Conservation (phyloP, 1,140 invertebrate species). For the Drosophila obscura region DNA sequence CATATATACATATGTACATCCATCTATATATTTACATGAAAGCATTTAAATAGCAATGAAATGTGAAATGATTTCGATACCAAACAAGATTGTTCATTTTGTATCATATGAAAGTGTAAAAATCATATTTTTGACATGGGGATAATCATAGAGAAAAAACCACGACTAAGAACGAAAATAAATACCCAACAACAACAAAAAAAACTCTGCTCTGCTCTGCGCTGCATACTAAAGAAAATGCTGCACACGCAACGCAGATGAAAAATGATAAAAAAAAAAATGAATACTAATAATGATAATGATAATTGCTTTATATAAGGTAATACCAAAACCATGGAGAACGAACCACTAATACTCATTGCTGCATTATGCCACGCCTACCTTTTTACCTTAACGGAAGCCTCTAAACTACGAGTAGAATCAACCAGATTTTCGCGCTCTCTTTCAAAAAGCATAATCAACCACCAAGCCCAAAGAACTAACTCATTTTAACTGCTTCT, state of each 20-base stretch:
- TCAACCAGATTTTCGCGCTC: conserved; percentile 50
- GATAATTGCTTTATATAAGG: conserved; percentile 60
- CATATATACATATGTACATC: conserved; percentile 17
- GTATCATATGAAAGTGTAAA: conserved; percentile 55
- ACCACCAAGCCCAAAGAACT: conserved; percentile 62
- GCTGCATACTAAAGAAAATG: conserved; percentile 51
- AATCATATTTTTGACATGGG: conserved; percentile 64
- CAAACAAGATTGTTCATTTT: conserved; percentile 44
- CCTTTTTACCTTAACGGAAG: conserved; percentile 69
- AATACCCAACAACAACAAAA: conserved; percentile 11
- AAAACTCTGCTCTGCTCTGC: conserved; percentile 36
- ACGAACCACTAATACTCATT: conserved; percentile 55
- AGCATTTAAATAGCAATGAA: conserved; percentile 39
- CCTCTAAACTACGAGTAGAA: conserved; percentile 38
- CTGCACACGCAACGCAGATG: conserved; percentile 12
- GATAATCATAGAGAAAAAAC: conserved; percentile 12
- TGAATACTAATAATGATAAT: not conserved
- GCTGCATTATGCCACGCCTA: conserved; percentile 72
- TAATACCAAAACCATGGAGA: conserved; percentile 24
- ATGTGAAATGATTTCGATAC: conserved; percentile 34
- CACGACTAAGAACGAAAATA: conserved; percentile 31
- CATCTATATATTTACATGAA: conserved; percentile 43
- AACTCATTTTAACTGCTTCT: conserved; percentile 67
- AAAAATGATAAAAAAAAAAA: conserved; percentile 15
- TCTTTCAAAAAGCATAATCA: conserved; percentile 59